These are phyloP conservation scores for Protonemura montana DNA, from an alignment of 2,888 invertebrate genomes.

Conservation along the genomic window DNA sequence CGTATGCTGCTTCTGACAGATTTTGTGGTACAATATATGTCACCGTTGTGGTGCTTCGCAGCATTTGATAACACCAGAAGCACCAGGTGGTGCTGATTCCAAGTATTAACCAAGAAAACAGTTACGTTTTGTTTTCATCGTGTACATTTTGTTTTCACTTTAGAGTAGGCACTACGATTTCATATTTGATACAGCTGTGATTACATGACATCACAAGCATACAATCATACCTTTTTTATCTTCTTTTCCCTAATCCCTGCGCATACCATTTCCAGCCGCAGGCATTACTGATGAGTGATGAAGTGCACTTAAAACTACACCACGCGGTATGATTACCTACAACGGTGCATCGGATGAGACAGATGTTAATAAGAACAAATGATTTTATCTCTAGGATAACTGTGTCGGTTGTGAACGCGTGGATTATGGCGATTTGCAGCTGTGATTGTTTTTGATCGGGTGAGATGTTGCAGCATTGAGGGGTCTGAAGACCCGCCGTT, in stretches of 20 bases:
- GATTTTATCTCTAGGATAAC: not conserved
- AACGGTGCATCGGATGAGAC: not conserved
- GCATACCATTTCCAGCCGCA: not conserved
- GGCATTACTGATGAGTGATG: not conserved
- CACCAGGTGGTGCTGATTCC: too few relatives aligned
- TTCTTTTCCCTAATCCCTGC: not conserved
- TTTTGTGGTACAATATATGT: not conserved
- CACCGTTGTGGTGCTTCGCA: too few relatives aligned
- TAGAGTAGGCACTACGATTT: too few relatives aligned
- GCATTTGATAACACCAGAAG: too few relatives aligned
- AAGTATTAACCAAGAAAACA: too few relatives aligned
- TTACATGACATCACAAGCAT: not conserved
- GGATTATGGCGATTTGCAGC: not conserved
- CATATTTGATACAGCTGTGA: too few relatives aligned
- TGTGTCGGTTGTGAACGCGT: not conserved
- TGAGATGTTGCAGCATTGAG: too few relatives aligned
- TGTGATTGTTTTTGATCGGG: conserved; percentile 1
- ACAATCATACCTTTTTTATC: not conserved
- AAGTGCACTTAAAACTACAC: not conserved
- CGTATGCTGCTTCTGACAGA: not conserved
- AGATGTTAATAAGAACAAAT: not conserved
- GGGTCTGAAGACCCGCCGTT: not conserved
- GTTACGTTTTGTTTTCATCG: too few relatives aligned
- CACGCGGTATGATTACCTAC: not conserved
- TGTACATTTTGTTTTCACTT: too few relatives aligned